Evolutionary conservation across 1,140 invertebrate species (phyloP), one percentile per base, ranked within the genome.

Genomic region (Drosophila sproati): DNA sequence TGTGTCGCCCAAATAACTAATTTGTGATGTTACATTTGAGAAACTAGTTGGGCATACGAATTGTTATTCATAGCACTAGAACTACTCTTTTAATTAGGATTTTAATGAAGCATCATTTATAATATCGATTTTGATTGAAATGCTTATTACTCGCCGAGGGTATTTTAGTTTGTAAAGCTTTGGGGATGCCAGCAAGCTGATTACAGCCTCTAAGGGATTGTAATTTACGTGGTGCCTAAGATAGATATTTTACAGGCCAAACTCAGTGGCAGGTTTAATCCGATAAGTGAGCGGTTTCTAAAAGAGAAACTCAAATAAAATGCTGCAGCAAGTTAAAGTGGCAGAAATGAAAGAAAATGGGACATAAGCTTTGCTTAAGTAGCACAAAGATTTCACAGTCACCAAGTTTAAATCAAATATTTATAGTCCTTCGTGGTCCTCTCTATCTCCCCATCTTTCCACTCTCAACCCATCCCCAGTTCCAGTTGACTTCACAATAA

Each of bases 401-500:
- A n/a, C 7, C 35, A 63, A 51, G 47, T 67, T 59, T 54, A 31
- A 50, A 67, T 73, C 39, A 73, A 54, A 73, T 73, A 73, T 73
- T 69, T 73, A 69, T 52, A 55, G 35, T 47, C 34, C 20, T 28
- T 37, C 47, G 20, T 20, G 20, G 37, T 31, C 34, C 41, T 43
- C 5, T 43, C 4, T 41, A 2, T 41, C 6, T 41, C 2, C n/a
- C 39, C 3, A 10, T 41, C 39, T 20, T 2, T 20, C 20, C 20
- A 20, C 20, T 20, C 20, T 20, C 20, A 20, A 20, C 1, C 20
- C 20, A 20, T 20, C 20, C 20, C 20, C 20, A 10, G 7, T 73
- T 69, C 50, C 64, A 73, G 55, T 69, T 73, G 64, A 73, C n/a
- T 55, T 73, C 56, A 60, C 63, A 68, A 59, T 35, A 43, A 4